Base-by-base conservation (phyloP, 2,888 invertebrate genomes). In the Melangyna quadrimaculata region DNA sequence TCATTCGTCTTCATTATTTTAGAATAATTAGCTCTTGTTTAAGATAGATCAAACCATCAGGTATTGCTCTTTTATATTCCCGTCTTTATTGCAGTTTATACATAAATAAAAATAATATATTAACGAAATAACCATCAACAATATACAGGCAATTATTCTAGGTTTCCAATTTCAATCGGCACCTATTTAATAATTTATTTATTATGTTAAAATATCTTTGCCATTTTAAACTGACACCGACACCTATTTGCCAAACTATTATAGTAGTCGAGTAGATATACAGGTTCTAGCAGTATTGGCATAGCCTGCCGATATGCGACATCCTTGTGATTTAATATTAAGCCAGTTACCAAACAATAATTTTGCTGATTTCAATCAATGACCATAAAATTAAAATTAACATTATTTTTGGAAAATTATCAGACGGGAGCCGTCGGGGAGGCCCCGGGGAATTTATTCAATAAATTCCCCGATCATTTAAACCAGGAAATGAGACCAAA, bases 311-410 rank as follows among this genome's bases (percentile, higher is more conserved):
- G 51, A 48, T 43, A 43, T 37, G 19, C 67, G 51, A 51, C 67
- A 67, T 32, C 57, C 57, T 59, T 67, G 48, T 86, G 77, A 86
- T 81, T 86, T 81, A 77, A 87, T 82, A 87, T 78, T 45, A 82
- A 87, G 78, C 82, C 78, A 87, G 82, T 78, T 78, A 78, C 74
- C 74, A 82, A 51, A 87, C 82, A 74, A 87, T 78, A 87, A 87
- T 82, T 78, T 81, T 59, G 79, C 78, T 87, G 87, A 87, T 88
- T 87, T 78, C 80, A 88, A 87, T 88, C 88, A 88, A 87, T 87
- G 87, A 87, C 87, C 87, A 87, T 88, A 87, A 88, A 87, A 88
- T 88, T 87, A 87, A 87, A 87, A 87, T 88, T 88, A 88, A 88
- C 87, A 84, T 82, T 87, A 87, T 87, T 87, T 87, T 87, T 78